phyloP scores from a whole-genome alignment of 2,113 vertebrate genomes.

The Hippocampus zosterae region DNA sequence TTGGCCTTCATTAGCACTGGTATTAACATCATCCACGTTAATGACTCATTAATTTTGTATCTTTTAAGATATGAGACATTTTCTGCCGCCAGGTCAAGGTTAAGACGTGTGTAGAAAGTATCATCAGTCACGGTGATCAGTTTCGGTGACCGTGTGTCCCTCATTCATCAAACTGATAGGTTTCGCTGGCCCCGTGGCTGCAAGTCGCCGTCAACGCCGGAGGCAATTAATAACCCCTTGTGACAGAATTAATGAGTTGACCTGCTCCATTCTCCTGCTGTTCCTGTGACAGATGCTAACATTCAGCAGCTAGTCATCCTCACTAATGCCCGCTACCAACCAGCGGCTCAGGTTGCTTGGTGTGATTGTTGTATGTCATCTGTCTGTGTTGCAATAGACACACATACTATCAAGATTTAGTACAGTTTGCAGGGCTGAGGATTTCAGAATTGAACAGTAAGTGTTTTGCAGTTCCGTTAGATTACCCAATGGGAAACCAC shows the following conservation, averaged over 20 bases:
- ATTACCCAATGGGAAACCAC: no score
- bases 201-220: slow-evolving; percentile 43
- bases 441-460: no score
- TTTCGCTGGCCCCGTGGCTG: slow-evolving; percentile 58
- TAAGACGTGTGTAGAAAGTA: slow-evolving; percentile 56
- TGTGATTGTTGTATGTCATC: slow-evolving; percentile 14
- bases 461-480: no score
- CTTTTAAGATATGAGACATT: slow-evolving; percentile 36
- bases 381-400: background rate
- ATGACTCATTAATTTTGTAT: slow-evolving; percentile 34
- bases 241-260: slow-evolving; percentile 67
- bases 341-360: slow-evolving; percentile 43
- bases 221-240: slow-evolving; percentile 65
- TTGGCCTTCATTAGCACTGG: slow-evolving; percentile 48
- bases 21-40: slow-evolving; percentile 36
- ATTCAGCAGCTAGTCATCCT: slow-evolving; percentile 57
- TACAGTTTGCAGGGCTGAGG: background rate
- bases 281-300: slow-evolving; percentile 59
- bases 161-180: slow-evolving; percentile 71
- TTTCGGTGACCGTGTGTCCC: slow-evolving; percentile 71
- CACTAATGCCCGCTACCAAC: slow-evolving; percentile 36
- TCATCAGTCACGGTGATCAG: slow-evolving; percentile 71
- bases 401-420: slow-evolving; percentile 4
- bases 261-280: slow-evolving; percentile 68
- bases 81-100: slow-evolving; percentile 59